Conservation (phyloP, 2,888 invertebrate species). For the Tipula confusa region DNA sequence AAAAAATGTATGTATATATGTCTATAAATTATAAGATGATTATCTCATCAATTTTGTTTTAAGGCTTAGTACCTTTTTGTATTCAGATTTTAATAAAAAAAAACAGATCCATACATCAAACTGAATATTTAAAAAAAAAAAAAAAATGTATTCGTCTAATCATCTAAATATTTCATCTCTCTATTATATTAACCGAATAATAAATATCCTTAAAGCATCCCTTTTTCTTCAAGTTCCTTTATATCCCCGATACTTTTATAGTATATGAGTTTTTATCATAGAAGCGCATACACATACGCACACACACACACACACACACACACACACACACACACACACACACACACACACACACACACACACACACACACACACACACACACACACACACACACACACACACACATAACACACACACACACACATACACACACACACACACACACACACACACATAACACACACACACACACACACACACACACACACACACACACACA, state of each 20-base stretch:
- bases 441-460: no score
- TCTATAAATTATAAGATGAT: not conserved
- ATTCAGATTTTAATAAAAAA: not conserved
- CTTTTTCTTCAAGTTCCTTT: not conserved
- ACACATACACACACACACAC: no score
- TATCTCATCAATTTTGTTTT: not conserved
- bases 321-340: no score
- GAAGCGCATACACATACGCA: no score
- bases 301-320: no score
- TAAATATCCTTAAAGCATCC: not conserved
- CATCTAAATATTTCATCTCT: not conserved
- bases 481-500: no score
- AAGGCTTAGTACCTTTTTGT: not conserved
- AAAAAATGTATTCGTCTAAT: not conserved
- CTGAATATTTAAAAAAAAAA: not conserved
- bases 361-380: no score
- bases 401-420: no score
- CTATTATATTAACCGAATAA: not conserved
- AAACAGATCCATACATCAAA: not conserved
- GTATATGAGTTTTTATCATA: no score
- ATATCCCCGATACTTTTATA: not conserved
- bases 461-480: no score
- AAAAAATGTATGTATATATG: not conserved
- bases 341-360: no score
- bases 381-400: no score